Evolutionary conservation across 1,140 invertebrate genomes (phyloP), one percentile per base, ranked within the genome.

Genomic region (Drosophila serrata): DNA sequence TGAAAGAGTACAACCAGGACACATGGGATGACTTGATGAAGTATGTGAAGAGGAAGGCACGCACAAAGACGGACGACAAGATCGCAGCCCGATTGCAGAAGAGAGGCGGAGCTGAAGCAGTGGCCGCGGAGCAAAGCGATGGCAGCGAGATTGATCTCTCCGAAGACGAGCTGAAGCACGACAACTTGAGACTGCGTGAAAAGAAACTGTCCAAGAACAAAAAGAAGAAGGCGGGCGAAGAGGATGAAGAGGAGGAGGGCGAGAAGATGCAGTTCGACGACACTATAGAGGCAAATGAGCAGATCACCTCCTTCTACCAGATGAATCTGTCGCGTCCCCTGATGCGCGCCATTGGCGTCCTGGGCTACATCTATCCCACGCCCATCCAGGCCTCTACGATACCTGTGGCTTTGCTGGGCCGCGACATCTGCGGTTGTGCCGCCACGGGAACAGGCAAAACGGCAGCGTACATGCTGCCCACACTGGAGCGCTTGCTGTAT

Each of bases 381-480:
- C 98, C 98, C 6, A 99, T 99, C 87, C 99, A 99, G 94, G 95
- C 97, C 22, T 96, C 97, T 1, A 98, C 98, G 0, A 98, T 99
- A 82, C 99, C 99, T 1, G 94, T 99, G 11, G 99, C 98, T 24
- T 93, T 99, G 35, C 93, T 97, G 80, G 96, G 96, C 93, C 82
- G 92, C n/a, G 91, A 93, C 56, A 92, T 93, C 53, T 93, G 92
- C 45, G 92, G 92, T 13, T 93, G 90, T 73, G 91, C 87, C 24
- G 98, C 98, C 4, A 99, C 99, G 1, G 99, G 99, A 40, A 99
- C 99, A 7, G 99, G 98, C 33, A 99, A 99, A 95, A 99, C 99
- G 4, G 98, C 98, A 0, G 99, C 99, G 0, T 99, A 99, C 92
- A 99, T 99, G 97, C 93, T 99, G 69, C 99, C 99, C 5, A 98